Evolutionary conservation across 2,888 invertebrate genomes (phyloP), one percentile per base, ranked within the genome.

Genomic region (Yponomeuta sedellus): DNA sequence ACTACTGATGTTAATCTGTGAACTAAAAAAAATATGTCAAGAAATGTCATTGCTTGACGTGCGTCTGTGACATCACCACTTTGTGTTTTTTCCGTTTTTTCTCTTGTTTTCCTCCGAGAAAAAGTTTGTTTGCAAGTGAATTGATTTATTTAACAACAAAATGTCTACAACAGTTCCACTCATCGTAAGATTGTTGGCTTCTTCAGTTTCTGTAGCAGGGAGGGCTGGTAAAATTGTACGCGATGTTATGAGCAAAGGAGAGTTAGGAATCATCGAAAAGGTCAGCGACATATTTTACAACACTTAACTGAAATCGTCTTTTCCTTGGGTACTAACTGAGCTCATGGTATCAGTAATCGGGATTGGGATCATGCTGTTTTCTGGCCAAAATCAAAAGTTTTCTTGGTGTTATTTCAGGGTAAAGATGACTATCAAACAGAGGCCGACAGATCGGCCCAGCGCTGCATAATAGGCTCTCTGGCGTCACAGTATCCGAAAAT

Each of bases 401-500:
- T n/a, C n/a, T n/a, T 59, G 1, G 44, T 34, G 22, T 57, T 12
- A 28, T 61, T 68, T 79, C 76, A 96, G 94, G 97, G 96, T 22
- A 95, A 95, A 78, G 96, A 98, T 92, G 99, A 99, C 88, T 93
- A 97, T 61, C 99, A 99, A 92, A 99, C 99, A 5, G 98, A 98
- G 91, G 99, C 99, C 8, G 99, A 99, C 82, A 93, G 99, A 71
- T 96, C 97, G 39, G 98, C 98, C 0, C 99, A 99, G 85, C 93
- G 94, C 71, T 98, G 97, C 80, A 99, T 99, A 68, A 94, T 98
- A 68, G 95, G 96, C 28, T 98, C 98, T 1, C 91, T 99, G 5
- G 91, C 94, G 52, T 93, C 93, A 68, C 95, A 96, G 75, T 99
- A 97, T 85, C 98, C 98, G 0, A 93, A 93, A 73, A 81, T 97